phyloP scores from a whole-genome alignment of 92 coral and sea anemone genomes.

The Palythoa caribaeorum region DNA sequence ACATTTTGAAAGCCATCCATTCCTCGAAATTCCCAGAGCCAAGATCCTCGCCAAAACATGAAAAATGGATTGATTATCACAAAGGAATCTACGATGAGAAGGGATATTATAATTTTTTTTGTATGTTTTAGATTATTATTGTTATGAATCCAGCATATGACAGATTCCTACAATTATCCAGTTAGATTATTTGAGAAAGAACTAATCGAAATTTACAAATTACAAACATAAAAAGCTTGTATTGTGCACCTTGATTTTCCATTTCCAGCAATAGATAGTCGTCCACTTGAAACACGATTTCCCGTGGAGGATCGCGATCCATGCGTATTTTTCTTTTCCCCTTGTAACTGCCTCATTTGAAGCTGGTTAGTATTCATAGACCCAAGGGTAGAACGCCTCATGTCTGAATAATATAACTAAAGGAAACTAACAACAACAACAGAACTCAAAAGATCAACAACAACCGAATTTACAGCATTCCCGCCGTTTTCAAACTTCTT shows the following conservation, averaged over 20 bases:
- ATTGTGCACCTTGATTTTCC: conserved; percentile 37
- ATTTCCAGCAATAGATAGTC: conserved; percentile 26
- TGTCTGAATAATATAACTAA: background rate
- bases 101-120: too few species aligned
- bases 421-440: background rate
- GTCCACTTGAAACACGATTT: conserved; percentile 37
- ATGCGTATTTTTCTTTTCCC: conserved; percentile 27
- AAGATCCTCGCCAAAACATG: too few species aligned
- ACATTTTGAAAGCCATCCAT: too few species aligned
- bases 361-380: conserved; percentile 35
- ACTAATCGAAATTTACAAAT: background rate
- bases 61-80: too few species aligned
- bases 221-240: background rate
- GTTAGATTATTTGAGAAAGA: background rate
- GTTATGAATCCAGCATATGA: background rate
- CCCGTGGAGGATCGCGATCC: conserved; percentile 42
- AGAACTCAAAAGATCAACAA: background rate
- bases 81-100: too few species aligned
- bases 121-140: too few species aligned
- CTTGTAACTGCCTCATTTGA: conserved; percentile 34
- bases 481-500: conserved; percentile 41
- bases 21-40: too few species aligned
- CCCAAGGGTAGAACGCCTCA: conserved; percentile 46
- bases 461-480: conserved; percentile 23
- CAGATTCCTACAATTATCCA: background rate